phyloP scores from a whole-genome alignment of 2,113 vertebrate species.

The Urocolius indicus region DNA sequence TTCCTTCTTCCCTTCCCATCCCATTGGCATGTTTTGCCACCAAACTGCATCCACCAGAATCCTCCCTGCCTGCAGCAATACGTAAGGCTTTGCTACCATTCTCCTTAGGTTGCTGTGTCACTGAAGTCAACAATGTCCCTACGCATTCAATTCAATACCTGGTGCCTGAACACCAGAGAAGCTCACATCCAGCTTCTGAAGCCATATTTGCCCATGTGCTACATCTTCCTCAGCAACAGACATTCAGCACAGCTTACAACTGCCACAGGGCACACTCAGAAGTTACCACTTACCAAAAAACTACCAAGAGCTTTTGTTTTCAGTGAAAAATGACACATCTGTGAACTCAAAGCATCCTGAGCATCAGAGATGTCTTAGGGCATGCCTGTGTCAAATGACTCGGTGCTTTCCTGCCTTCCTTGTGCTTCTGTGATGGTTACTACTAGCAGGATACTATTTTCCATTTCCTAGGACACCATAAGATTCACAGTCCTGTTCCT shows the following conservation, averaged over 20 bases:
- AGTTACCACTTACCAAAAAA: neutral
- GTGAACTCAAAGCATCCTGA: neutral
- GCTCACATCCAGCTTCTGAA: neutral
- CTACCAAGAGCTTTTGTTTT: neutral
- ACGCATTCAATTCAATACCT: neutral
- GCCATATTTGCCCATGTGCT: accelerated
- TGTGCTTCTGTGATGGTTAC: neutral
- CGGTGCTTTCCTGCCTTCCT: neutral
- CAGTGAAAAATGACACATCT: accelerated
- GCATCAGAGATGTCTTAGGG: neutral
- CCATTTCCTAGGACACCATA: neutral
- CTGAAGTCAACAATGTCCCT: neutral
- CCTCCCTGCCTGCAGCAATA: neutral
- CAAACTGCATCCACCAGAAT: neutral
- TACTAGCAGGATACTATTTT: neutral
- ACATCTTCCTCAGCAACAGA: neutral
- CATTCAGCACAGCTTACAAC: neutral
- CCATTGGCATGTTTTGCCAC: neutral
- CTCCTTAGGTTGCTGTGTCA: neutral
- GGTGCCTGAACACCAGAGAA: neutral
- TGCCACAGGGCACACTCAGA: neutral
- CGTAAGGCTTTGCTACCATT: neutral
- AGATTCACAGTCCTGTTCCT: neutral
- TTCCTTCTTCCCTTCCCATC: neutral
- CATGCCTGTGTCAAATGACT: neutral